phyloP scores from a whole-genome alignment of 1,140 invertebrate genomes.

The Drosophila simulans region DNA sequence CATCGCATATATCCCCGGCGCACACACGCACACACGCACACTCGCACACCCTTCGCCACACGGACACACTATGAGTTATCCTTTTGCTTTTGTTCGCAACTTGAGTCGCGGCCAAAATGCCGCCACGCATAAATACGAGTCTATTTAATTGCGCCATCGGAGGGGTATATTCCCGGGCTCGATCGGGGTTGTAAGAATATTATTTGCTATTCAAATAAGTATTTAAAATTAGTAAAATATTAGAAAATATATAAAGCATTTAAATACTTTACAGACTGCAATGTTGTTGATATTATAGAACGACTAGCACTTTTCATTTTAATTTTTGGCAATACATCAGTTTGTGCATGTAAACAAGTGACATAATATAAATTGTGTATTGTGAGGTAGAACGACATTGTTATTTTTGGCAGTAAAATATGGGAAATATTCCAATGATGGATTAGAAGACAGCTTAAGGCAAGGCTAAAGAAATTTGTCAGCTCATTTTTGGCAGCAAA shows the following conservation, averaged over 20 bases:
- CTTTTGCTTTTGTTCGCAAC: conserved; percentile 74
- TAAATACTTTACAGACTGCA: too few species aligned
- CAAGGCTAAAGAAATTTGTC: background rate
- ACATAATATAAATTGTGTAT: background rate
- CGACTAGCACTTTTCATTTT: background rate
- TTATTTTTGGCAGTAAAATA: conserved; percentile 1
- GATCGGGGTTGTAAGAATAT: background rate
- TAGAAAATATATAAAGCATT: too few species aligned
- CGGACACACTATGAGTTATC: conserved; percentile 61
- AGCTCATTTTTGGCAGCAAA: background rate
- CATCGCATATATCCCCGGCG: background rate
- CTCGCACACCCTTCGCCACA: background rate
- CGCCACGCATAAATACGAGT: conserved; percentile 53
- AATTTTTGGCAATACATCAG: background rate
- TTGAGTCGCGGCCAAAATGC: conserved; percentile 69
- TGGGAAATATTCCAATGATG: background rate
- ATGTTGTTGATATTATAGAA: too few species aligned
- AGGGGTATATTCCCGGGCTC: conserved; percentile 7
- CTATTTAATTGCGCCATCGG: conserved; percentile 20
- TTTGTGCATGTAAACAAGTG: background rate
- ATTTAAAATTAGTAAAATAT: background rate
- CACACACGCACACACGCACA: conserved; percentile 8
- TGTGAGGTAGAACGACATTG: background rate
- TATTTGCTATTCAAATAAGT: background rate
- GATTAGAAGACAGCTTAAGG: background rate